A percentile compares a stretch with the other conserved stretches of the same genome.
phyloP scores from a whole-genome alignment of 2,888 invertebrate species.

The Drosophila ezoana region DNA sequence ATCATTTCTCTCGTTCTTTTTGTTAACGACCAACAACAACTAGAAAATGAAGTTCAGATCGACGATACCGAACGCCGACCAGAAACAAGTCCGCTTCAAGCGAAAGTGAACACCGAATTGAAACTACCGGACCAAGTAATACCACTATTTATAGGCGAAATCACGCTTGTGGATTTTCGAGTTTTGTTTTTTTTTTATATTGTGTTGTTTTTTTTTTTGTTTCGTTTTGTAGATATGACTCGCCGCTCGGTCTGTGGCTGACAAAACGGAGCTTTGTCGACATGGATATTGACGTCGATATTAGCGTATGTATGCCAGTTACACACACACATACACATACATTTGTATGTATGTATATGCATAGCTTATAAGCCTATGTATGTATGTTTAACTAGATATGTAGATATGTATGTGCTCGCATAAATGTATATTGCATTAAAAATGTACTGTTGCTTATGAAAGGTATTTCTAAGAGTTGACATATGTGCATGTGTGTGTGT shows the following conservation, averaged over 20 bases:
- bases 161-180: slow-evolving; percentile 28
- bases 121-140: slow-evolving; percentile 53
- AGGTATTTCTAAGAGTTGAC: no score
- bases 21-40: slow-evolving; percentile 2
- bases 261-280: slow-evolving; percentile 42
- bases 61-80: slow-evolving; percentile 35
- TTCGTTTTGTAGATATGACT: slow-evolving; percentile 9
- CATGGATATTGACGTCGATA: slow-evolving; percentile 8
- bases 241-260: slow-evolving; percentile 12
- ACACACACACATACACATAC: neutral
- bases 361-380: neutral
- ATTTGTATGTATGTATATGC: neutral
- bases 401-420: neutral
- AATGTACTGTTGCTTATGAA: no score
- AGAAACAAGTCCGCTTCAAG: slow-evolving; percentile 59
- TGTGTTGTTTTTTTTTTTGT: neutral
- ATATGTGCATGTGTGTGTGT: neutral
- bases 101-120: slow-evolving; percentile 82
- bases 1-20: slow-evolving; percentile 34
- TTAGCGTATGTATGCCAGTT: slow-evolving; percentile 12
- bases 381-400: neutral
- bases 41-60: slow-evolving; percentile 21
- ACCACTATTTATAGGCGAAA: slow-evolving; percentile 81
- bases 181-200: slow-evolving; percentile 40
- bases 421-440: neutral